Evolutionary conservation across 2,797 vertebrate genomes (phyloP), one percentile per base, ranked within the genome.

Genomic region (Tokudaia tokunoshimensis): DNA sequence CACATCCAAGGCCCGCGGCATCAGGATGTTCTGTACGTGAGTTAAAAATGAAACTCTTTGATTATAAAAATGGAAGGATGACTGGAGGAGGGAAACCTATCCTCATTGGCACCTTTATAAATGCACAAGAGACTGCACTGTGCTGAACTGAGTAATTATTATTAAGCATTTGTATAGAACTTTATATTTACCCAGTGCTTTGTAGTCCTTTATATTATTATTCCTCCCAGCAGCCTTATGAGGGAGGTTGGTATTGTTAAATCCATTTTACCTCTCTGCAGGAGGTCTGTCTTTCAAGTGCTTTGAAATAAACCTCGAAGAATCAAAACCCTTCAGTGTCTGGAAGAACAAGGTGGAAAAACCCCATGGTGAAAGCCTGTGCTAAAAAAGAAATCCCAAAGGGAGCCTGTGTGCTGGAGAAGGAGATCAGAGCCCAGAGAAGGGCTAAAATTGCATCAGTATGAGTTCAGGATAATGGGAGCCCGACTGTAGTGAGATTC

Each of bases 181-280:
- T 98, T 96, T 80, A 84, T 97, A 97, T 98, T 97, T 97, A 97
- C 96, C 82, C 95, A 94, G 96, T 95, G 80, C 97, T 98, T 97
- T 98, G 94, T 96, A 96, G 97, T 93, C 89, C 70, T 98, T 96
- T 95, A 72, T 96, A 86, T 95, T 92, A 92, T 97, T 98, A 96
- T 98, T 94, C 87, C 74, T 97, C 96, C 89, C 97, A 97, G 98
- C 76, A 92, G 92, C 67, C 93, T 98, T 97, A 97, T 97, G 95
- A 98, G 97, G 95, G 90, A 96, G 97, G 95, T 97, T 96, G 96
- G 96, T 96, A 98, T 98, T 98, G 96, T 97, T 97, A 97, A 95
- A 83, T 93, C 97, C 94, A 96, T 98, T 97, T 97, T 97, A 94
- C 78, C 82, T 96, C 94, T 82, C 96, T 57, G 97, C 94, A 97